Percentiles rank a stretch among this genome's conserved stretches.
Conservation (phyloP, 2,113 vertebrate species). For the Myrmecophaga tridactyla region DNA sequence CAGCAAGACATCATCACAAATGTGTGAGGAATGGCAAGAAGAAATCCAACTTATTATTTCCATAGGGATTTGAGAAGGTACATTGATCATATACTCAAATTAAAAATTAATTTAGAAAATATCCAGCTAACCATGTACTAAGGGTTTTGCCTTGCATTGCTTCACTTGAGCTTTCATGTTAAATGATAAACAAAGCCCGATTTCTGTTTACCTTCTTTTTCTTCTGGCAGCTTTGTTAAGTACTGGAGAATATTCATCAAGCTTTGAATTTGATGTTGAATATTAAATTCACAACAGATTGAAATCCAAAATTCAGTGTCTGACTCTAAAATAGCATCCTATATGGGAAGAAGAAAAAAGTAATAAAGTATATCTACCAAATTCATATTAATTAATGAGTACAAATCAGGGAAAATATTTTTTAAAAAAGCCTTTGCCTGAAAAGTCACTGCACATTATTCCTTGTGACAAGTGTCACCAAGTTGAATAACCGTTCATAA, state of each 20-base stretch:
- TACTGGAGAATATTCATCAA: conserved; percentile 90
- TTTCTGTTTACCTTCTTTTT: conserved; percentile 88
- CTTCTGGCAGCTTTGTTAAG: conserved; percentile 90
- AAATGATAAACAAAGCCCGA: background rate
- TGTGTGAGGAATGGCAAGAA: background rate
- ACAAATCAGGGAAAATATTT: background rate
- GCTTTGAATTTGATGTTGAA: conserved; percentile 86
- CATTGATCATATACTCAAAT: background rate
- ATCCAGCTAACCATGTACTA: background rate
- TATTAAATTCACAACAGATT: conserved; percentile 90
- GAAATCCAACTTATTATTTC: background rate
- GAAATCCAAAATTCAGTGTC: conserved; percentile 95
- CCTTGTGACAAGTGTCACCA: background rate
- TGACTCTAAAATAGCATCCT: conserved; percentile 91
- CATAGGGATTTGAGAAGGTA: background rate
- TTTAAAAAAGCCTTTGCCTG: background rate
- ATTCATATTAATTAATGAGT: background rate
- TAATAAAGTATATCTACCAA: background rate
- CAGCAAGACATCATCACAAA: background rate
- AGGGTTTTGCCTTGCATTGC: background rate
- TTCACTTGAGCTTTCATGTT: background rate
- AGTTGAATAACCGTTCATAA: background rate
- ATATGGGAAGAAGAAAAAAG: background rate
- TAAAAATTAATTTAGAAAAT: background rate
- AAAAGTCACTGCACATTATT: background rate